phyloP scores from a whole-genome alignment of 2,888 invertebrate genomes.

The Chloroclysta siterata region DNA sequence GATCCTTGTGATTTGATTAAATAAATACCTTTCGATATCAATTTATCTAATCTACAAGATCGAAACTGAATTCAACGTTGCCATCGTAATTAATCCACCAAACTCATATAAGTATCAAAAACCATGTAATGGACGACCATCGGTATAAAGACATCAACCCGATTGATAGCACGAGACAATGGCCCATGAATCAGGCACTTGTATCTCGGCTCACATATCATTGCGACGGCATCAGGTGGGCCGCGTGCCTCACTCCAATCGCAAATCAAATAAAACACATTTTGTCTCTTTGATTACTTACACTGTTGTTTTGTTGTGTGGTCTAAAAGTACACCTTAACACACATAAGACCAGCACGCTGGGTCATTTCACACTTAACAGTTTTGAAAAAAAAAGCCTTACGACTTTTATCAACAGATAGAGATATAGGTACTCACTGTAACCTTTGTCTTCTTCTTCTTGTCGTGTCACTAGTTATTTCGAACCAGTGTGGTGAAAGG shows the following conservation, averaged over 20 bases:
- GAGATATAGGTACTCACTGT: too few relatives aligned
- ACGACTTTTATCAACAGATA: too few relatives aligned
- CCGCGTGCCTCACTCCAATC: neutral
- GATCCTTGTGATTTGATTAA: too few relatives aligned
- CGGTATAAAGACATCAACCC: slow-evolving; percentile 59
- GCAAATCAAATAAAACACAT: neutral
- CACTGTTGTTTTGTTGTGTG: slow-evolving; percentile 2
- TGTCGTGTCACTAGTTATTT: too few relatives aligned
- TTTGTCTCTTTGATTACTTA: slow-evolving; percentile 8
- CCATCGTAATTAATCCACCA: neutral
- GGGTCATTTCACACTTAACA: too few relatives aligned
- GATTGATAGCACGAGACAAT: slow-evolving; percentile 51
- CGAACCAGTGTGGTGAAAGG: too few relatives aligned
- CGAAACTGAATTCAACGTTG: too few relatives aligned
- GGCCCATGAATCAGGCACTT: slow-evolving; percentile 55
- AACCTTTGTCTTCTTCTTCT: too few relatives aligned
- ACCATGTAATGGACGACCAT: slow-evolving; percentile 32
- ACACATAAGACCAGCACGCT: too few relatives aligned
- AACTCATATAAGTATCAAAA: slow-evolving; percentile 8
- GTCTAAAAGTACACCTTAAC: neutral
- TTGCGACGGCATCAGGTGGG: neutral
- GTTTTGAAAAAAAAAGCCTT: too few relatives aligned
- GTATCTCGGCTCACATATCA: slow-evolving; percentile 21
- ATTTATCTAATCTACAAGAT: too few relatives aligned
- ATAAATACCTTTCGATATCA: too few relatives aligned